These are phyloP conservation scores for Muschampia plurimacula DNA, from an alignment of 2,888 invertebrate genomes.

Conservation along the genomic window DNA sequence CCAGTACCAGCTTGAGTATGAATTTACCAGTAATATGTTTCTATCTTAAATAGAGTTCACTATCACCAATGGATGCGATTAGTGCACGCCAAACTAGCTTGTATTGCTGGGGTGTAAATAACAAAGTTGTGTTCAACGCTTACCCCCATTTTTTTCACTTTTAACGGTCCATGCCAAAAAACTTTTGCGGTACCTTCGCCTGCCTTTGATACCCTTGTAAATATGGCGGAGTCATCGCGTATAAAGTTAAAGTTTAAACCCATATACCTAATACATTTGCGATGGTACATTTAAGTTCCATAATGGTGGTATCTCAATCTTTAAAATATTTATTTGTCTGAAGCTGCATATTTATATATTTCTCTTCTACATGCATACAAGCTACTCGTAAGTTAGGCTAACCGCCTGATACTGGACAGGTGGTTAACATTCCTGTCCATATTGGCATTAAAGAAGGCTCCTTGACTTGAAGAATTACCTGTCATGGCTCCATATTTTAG, in stretches of 20 bases:
- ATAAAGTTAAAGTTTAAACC: not conserved
- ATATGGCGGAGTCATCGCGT: constrained; percentile 8
- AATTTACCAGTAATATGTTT: not conserved
- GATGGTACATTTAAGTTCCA: not conserved
- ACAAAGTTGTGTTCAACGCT: constrained; percentile 1
- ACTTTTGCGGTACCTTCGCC: constrained; percentile 9
- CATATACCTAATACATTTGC: not conserved
- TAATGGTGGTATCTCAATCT: too few species aligned
- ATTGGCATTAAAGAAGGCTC: too few species aligned
- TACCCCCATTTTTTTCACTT: constrained; percentile 7
- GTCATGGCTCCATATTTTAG: too few species aligned
- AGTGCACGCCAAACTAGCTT: constrained; percentile 13
- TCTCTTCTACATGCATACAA: too few species aligned
- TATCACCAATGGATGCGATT: not conserved
- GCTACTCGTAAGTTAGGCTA: too few species aligned
- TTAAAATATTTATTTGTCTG: too few species aligned
- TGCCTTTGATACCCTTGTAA: not conserved
- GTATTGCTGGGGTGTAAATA: constrained; percentile 20
- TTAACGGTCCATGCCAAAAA: constrained; percentile 22
- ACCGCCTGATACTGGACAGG: not conserved
- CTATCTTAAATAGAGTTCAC: constrained; percentile 6
- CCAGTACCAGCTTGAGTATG: not conserved
- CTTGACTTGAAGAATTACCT: too few species aligned
- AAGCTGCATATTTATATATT: not conserved
- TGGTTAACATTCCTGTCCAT: not conserved